Evolutionary conservation across 2,113 vertebrate genomes (phyloP), one percentile per base, ranked within the genome.

Genomic region (Macquaria australasica): DNA sequence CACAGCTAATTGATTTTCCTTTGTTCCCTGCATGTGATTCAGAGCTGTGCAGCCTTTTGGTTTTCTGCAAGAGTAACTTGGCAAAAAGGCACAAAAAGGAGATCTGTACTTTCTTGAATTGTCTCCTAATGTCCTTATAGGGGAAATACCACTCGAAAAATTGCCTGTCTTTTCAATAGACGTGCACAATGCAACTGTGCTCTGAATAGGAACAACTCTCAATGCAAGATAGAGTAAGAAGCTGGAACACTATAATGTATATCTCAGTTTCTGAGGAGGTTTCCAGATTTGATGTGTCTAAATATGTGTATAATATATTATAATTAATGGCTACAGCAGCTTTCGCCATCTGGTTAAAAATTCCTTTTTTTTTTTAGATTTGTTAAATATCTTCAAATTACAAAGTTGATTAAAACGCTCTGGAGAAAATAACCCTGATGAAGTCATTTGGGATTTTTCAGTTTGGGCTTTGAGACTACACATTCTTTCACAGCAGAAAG

Each of bases 1-100:
- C 64, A 75, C 62, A 70, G 56, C 23, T 79, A 81, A 81, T 78
- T 78, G 48, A 71, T 79, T 79, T 80, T 73, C 31, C 41, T 83
- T 85, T 87, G 82, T 72, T 79, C n/a, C 34, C 41, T 51, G 55
- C 25, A 50, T 64, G 34, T 66, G 72, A 80, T 34, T 69, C 55
- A 43, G 41, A 67, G n/a, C 69, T 39, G 43, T 70, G 76, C 64
- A 58, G 77, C 41, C 63, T 55, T 6, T 8, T 3, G 1, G 7
- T 43, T 76, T 76, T 64, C 80, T 73, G 45, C 45, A 69, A 58
- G 66, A 80, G 20, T 31, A 68, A 73, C 14, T 11, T 55, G 62
- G 34, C 43, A 71, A 41, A 77, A 77, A 76, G 25, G 58, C 56
- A 77, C 43, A 23, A 83, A 84, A 66, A 62, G 5, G 60, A 80